Percentiles rank a stretch among this genome's conserved stretches.
These are phyloP conservation scores for Patella pellucida DNA, from an alignment of 2,888 invertebrate species.

Conservation along the genomic window DNA sequence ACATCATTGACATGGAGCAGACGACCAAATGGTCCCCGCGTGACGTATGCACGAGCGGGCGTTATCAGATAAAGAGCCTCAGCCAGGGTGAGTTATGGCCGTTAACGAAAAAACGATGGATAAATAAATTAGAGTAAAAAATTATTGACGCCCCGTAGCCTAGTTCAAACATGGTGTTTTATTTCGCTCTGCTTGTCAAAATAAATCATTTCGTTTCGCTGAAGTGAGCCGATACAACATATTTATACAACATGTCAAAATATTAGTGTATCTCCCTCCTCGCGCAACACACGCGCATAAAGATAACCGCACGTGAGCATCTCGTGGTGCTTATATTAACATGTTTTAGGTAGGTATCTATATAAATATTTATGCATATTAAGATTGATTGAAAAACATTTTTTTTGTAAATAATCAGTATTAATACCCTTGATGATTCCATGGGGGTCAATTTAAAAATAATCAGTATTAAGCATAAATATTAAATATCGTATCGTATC, in stretches of 20 bases:
- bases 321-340: too few species aligned
- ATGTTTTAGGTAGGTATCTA: too few species aligned
- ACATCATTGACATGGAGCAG: too few species aligned
- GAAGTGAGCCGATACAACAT: neutral
- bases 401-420: too few species aligned
- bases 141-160: neutral
- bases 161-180: neutral
- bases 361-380: too few species aligned
- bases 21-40: neutral
- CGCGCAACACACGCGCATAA: neutral
- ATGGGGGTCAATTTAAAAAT: too few species aligned
- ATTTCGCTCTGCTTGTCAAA: constrained; percentile 4
- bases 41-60: neutral
- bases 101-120: neutral
- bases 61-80: neutral
- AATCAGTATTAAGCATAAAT: too few species aligned
- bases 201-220: constrained; percentile 10
- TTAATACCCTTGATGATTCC: too few species aligned
- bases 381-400: too few species aligned
- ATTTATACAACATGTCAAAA: constrained; percentile 1
- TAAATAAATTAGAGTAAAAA: neutral
- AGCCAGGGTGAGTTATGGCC: neutral
- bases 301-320: constrained; percentile 6
- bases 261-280: neutral
- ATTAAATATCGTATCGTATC: too few species aligned